Conservation (phyloP, 2,113 vertebrate genomes). For the Coryphaenoides rupestris region DNA sequence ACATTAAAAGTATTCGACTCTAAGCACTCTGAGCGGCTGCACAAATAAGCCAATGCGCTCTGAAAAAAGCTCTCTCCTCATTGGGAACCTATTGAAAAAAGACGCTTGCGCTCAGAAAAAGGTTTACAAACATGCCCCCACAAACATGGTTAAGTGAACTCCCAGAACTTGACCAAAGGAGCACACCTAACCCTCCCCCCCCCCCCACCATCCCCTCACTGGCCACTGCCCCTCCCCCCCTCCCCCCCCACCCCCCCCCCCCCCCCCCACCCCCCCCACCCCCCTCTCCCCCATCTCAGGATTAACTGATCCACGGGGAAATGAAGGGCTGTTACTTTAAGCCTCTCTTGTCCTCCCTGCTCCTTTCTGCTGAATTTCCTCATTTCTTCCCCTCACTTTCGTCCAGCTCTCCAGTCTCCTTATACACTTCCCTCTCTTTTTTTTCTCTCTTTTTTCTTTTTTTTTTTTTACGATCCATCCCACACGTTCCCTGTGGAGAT, state of each 20-base stretch:
- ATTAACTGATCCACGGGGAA: constrained; percentile 61
- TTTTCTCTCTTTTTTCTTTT: constrained; percentile 30
- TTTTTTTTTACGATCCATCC: constrained; percentile 33
- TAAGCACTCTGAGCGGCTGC: too few relatives aligned
- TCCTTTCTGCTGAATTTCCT: constrained; percentile 56
- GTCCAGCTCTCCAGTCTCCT: constrained; percentile 30
- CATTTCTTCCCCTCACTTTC: constrained; percentile 42
- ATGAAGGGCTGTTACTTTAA: constrained; percentile 57
- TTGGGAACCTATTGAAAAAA: too few relatives aligned
- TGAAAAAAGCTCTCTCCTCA: too few relatives aligned
- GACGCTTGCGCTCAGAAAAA: too few relatives aligned
- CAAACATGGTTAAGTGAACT: too few relatives aligned
- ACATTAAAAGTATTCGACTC: too few relatives aligned
- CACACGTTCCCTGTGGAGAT: constrained; percentile 41
- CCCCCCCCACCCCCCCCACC: constrained; percentile 27
- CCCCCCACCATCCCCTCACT: too few relatives aligned
- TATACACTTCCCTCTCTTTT: constrained; percentile 18
- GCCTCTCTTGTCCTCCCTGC: constrained; percentile 48
- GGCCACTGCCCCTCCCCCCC: too few relatives aligned
- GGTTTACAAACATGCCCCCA: too few relatives aligned
- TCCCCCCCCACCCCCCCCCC: neutral
- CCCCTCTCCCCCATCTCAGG: constrained; percentile 40
- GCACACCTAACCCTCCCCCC: too few relatives aligned
- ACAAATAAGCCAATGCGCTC: too few relatives aligned
- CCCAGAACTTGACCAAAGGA: too few relatives aligned